Conservation (phyloP, 2,888 invertebrate species). For the Diabrotica balteata region DNA sequence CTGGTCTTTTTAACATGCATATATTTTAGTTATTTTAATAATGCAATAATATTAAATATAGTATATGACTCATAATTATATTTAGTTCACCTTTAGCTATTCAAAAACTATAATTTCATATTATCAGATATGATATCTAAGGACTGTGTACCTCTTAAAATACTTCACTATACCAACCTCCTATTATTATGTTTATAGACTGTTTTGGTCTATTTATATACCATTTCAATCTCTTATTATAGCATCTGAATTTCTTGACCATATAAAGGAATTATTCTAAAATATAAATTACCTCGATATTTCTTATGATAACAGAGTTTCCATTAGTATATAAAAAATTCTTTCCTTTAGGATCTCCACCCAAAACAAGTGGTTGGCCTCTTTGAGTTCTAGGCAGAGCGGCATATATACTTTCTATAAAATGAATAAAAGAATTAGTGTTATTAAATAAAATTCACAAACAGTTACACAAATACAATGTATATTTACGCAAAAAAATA, state of each 20-base stretch:
- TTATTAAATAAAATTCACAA: neutral
- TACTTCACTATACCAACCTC: too few relatives aligned
- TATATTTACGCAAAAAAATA: neutral
- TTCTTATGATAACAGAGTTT: constrained; percentile 95
- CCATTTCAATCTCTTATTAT: too few relatives aligned
- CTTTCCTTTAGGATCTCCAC: constrained; percentile 95
- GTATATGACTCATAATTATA: neutral
- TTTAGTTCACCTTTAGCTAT: constrained; percentile 14
- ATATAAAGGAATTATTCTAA: neutral
- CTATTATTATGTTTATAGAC: too few relatives aligned
- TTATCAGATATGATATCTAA: too few relatives aligned
- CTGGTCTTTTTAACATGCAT: too few relatives aligned
- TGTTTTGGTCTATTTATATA: too few relatives aligned
- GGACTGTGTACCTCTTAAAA: too few relatives aligned
- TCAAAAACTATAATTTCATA: constrained; percentile 40
- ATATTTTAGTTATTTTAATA: too few relatives aligned
- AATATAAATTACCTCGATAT: constrained; percentile 76
- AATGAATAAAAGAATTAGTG: constrained; percentile 11
- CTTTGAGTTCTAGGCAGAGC: constrained; percentile 93
- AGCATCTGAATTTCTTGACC: too few relatives aligned
- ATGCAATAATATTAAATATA: neutral
- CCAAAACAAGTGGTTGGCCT: constrained; percentile 92
- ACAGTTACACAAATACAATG: neutral
- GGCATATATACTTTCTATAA: constrained; percentile 85
- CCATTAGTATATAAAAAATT: constrained; percentile 97